phyloP scores from a whole-genome alignment of 1,140 invertebrate species.

The Bombus cullumanus region DNA sequence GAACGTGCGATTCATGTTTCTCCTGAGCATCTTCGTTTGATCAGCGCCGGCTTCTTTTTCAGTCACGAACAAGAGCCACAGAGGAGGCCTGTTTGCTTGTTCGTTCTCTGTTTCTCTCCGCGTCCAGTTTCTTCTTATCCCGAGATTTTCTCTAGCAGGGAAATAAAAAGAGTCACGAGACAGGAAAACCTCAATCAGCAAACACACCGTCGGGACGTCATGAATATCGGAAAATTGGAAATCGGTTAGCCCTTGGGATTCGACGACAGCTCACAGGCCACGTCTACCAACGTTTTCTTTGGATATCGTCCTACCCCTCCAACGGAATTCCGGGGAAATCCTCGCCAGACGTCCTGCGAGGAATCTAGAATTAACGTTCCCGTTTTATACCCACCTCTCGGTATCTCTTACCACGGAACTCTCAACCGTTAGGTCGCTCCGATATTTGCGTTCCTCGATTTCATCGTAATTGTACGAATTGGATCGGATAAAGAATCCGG shows the following conservation, averaged over 20 bases:
- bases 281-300: slow-evolving; percentile 30
- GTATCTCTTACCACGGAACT: slow-evolving; percentile 42
- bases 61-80: slow-evolving; percentile 7
- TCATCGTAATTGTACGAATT: slow-evolving; percentile 45
- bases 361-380: slow-evolving; percentile 52
- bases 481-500: slow-evolving; percentile 46
- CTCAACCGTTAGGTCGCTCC: slow-evolving; percentile 21
- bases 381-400: slow-evolving; percentile 21
- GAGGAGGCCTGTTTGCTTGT: slow-evolving; percentile 31
- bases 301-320: slow-evolving; percentile 1
- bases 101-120: neutral
- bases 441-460: slow-evolving; percentile 54
- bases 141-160: neutral
- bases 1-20: slow-evolving; percentile 41
- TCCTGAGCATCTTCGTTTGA: slow-evolving; percentile 51
- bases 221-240: slow-evolving; percentile 75
- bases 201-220: slow-evolving; percentile 63
- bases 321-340: slow-evolving; percentile 25
- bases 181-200: slow-evolving; percentile 67
- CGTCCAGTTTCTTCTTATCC: neutral
- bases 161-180: slow-evolving; percentile 50
- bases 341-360: slow-evolving; percentile 48
- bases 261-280: slow-evolving; percentile 29
- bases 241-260: slow-evolving; percentile 66
- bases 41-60: slow-evolving; percentile 31